Evolutionary conservation across 2,888 invertebrate species (phyloP), one percentile per base, ranked within the genome.

Genomic region (Byasa hedistus): DNA sequence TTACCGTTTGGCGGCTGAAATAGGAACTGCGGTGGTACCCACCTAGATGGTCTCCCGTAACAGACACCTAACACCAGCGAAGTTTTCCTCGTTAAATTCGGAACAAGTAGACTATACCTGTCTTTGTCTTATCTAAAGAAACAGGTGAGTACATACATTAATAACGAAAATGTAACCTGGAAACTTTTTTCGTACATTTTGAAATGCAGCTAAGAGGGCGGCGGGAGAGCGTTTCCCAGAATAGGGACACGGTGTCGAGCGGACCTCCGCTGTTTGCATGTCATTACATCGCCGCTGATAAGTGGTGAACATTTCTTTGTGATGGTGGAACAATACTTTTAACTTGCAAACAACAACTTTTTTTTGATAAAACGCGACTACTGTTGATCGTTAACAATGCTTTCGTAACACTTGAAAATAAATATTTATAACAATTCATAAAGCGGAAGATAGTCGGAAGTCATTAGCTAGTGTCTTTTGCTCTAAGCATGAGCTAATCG

Each of bases 221-320:
- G 61, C 59, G n/a, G 5, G 19, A 52, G 51, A 32, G 22, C 54
- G 23, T 57, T 36, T 57, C 21, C 61, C 65, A 72, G 75, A 74
- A 76, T 73, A 74, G 64, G 65, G 51, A 67, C 65, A 61, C 65
- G 56, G 58, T 56, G 68, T 39, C 65, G 57, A 60, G 61, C 65
- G 66, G 61, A 64, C 70, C 71, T 72, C 69, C 19, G 67, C 72
- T 73, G 79, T 80, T 80, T 79, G 80, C 78, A 80, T 81, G 78
- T 78, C 80, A 80, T 82, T 81, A 82, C 70, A 65, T 63, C 55
- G 61, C 60, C 63, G 65, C 67, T 76, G 73, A 81, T 77, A 79
- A 74, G 72, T 68, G 72, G 61, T 67, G 57, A 57, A 69, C 68
- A 65, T 66, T 70, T 69, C 71, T 71, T 70, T 74, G 69, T 69